phyloP scores from a whole-genome alignment of 2,888 invertebrate species.

The Steromphala cineraria region DNA sequence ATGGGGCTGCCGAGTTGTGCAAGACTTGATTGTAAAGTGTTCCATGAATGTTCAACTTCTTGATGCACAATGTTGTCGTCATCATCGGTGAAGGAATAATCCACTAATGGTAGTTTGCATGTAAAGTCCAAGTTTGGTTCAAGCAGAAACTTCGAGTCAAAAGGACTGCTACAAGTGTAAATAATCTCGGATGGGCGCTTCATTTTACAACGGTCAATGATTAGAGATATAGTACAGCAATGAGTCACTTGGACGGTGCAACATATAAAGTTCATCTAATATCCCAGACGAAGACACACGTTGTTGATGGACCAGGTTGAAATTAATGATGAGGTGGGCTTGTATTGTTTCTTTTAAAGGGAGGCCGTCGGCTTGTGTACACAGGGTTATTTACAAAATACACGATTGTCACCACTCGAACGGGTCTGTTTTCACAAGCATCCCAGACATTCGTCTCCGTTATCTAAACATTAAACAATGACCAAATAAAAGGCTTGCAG shows the following conservation, averaged over 20 bases:
- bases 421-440: background rate
- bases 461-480: background rate
- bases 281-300: too few species aligned
- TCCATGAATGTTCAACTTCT: too few species aligned
- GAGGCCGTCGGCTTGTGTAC: background rate
- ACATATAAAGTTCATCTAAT: too few species aligned
- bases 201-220: background rate
- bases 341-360: background rate
- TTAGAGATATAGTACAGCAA: too few species aligned
- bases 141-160: background rate
- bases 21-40: too few species aligned
- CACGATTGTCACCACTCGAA: background rate
- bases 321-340: too few species aligned
- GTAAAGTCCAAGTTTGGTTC: background rate
- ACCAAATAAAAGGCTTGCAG: background rate
- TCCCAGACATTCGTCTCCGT: slow-evolving; percentile 1
- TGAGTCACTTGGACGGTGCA: too few species aligned
- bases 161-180: background rate
- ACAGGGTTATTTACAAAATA: background rate
- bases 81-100: background rate
- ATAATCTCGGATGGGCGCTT: background rate
- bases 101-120: background rate
- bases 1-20: too few species aligned
- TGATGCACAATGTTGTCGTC: background rate
- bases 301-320: too few species aligned